These are phyloP conservation scores for Caenorhabditis plicata DNA, from an alignment of 2,888 invertebrate species.

Conservation along the genomic window DNA sequence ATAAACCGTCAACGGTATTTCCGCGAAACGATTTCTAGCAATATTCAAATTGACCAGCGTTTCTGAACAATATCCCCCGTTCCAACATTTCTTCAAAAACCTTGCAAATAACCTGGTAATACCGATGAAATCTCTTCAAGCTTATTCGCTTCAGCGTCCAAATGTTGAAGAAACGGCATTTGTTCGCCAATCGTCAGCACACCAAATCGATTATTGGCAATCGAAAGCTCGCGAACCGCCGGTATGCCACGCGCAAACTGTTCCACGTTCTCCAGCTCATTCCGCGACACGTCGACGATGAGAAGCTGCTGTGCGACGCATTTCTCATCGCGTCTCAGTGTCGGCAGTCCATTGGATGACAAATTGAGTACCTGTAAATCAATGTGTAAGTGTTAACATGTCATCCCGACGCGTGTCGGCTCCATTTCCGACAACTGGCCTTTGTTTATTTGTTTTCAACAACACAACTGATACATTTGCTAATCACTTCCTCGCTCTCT, in stretches of 20 bases:
- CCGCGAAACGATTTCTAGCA: constrained; percentile 44
- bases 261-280: constrained; percentile 43
- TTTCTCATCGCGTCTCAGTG: constrained; percentile 23
- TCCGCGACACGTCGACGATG: constrained; percentile 57
- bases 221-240: constrained; percentile 43
- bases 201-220: constrained; percentile 39
- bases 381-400: neutral
- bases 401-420: too few species aligned
- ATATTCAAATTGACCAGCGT: constrained; percentile 52
- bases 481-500: neutral
- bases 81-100: too few species aligned
- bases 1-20: constrained; percentile 46
- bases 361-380: constrained; percentile 55
- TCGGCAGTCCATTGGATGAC: constrained; percentile 44
- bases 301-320: constrained; percentile 55
- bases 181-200: constrained; percentile 27
- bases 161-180: constrained; percentile 46
- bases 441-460: too few species aligned
- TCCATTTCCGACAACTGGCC: too few species aligned
- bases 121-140: constrained; percentile 14
- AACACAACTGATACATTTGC: too few species aligned
- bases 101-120: constrained; percentile 15
- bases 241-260: constrained; percentile 33
- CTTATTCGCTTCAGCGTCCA: constrained; percentile 41
- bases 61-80: constrained; percentile 20